Evolutionary conservation across 2,888 invertebrate species (phyloP), one percentile per base, ranked within the genome.

Genomic region (Drosophila suboccidentalis): DNA sequence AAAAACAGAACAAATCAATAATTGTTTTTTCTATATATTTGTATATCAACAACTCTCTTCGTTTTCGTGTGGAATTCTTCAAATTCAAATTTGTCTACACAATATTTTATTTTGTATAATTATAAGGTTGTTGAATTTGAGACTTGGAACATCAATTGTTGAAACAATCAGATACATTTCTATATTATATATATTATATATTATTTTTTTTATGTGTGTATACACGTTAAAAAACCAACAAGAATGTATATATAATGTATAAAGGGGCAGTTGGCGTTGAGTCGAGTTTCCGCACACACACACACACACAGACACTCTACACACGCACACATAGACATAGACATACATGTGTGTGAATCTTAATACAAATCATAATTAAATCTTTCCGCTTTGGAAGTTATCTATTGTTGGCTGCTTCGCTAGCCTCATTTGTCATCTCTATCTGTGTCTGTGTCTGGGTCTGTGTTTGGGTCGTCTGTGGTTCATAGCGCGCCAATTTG

Each of bases 401-500:
- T 63, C 75, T 74, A 22, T 17, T 53, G 17, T 17, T 49, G 26
- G 43, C 10, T 43, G 43, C 13, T n/a, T 34, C 46, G 32, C 32
- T 17, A 11, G 54, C 39, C 26, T 19, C n/a, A 1, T 11, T 19
- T 38, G 22, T n/a, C 15, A 26, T 13, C 26, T 22, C 22, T 0
- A 22, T 22, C 22, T 22, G 22, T 22, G 22, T 22, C 4, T 22
- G 22, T 22, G 22, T 4, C 4, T 19, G 19, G 1, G 2, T 19
- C 19, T 22, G 22, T 22, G 22, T 22, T 1, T 26, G 26, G 3
- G 22, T 22, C 22, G 95, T 90, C 51, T 94, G 94, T 79, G 93
- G 91, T 84, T 95, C 96, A 92, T 96, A 97, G 55, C 94, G 93
- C 49, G 93, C 93, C 39, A 97, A 93, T 92, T 96, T 96, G 58